Conservation (phyloP, 2,113 vertebrate genomes). For the Urocynchramus pylzowi region DNA sequence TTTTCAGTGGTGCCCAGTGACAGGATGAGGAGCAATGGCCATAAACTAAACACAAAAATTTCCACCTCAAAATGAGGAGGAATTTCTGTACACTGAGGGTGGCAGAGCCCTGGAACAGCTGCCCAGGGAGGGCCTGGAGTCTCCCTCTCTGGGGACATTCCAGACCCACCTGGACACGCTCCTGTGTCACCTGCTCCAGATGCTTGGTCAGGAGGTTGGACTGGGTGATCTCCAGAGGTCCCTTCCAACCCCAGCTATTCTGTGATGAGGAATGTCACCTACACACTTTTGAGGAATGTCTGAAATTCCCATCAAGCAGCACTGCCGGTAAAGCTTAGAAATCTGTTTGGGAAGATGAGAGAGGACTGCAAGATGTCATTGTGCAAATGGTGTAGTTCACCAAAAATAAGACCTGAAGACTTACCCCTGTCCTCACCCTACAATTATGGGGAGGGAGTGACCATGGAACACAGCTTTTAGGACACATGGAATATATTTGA, state of each 20-base stretch:
- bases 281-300: neutral
- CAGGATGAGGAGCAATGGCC: neutral
- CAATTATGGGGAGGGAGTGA: conserved; percentile 45
- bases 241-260: neutral
- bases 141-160: neutral
- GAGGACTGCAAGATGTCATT: neutral
- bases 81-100: rapidly evolving
- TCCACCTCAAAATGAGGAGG: neutral
- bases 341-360: neutral
- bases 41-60: neutral
- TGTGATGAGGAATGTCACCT: neutral
- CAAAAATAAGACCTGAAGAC: conserved; percentile 35
- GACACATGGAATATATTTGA: neutral
- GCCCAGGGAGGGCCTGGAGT: neutral
- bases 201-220: neutral
- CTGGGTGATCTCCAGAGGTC: neutral
- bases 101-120: neutral
- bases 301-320: neutral
- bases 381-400: neutral
- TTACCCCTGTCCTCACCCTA: neutral
- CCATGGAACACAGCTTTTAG: neutral
- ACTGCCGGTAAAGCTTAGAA: neutral
- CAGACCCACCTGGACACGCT: rapidly evolving
- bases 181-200: neutral
- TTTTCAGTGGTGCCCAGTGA: rapidly evolving